These are phyloP conservation scores for Sarcophaga carnaria DNA, from an alignment of 2,888 invertebrate genomes.

Conservation along the genomic window DNA sequence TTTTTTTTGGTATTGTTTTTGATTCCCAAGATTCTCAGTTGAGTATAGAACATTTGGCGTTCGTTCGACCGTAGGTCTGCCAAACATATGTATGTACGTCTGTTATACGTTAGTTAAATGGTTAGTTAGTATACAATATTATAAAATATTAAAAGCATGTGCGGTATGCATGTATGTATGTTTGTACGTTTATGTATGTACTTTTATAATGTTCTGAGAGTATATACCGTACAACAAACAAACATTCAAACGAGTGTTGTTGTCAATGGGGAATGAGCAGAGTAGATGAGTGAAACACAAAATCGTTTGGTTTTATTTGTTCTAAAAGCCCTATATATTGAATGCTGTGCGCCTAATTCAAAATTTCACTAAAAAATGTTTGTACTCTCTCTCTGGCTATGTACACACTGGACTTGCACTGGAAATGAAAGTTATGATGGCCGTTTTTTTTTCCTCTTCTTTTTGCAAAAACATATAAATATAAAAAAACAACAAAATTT, in stretches of 20 bases:
- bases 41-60: conserved; percentile 54
- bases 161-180: conserved; percentile 17
- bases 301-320: conserved; percentile 57
- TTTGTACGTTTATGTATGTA: conserved; percentile 11
- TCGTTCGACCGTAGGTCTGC: conserved; percentile 40
- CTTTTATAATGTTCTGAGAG: background rate
- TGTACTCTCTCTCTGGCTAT: conserved; percentile 80
- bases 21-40: conserved; percentile 66
- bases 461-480: too few relatives aligned
- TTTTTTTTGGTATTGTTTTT: conserved; percentile 40
- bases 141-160: conserved; percentile 8
- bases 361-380: conserved; percentile 83
- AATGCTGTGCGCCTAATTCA: conserved; percentile 81
- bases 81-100: conserved; percentile 33
- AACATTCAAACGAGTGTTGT: conserved; percentile 55
- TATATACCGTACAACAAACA: conserved; percentile 33
- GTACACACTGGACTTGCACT: conserved; percentile 70
- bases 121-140: conserved; percentile 45
- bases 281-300: background rate
- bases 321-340: conserved; percentile 73
- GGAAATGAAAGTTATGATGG: conserved; percentile 78
- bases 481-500: too few relatives aligned
- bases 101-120: conserved; percentile 40
- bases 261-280: conserved; percentile 43
- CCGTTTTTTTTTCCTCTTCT: conserved; percentile 48